Base-by-base conservation (phyloP, 2,888 invertebrate species). In the Dendrolimus pini region DNA sequence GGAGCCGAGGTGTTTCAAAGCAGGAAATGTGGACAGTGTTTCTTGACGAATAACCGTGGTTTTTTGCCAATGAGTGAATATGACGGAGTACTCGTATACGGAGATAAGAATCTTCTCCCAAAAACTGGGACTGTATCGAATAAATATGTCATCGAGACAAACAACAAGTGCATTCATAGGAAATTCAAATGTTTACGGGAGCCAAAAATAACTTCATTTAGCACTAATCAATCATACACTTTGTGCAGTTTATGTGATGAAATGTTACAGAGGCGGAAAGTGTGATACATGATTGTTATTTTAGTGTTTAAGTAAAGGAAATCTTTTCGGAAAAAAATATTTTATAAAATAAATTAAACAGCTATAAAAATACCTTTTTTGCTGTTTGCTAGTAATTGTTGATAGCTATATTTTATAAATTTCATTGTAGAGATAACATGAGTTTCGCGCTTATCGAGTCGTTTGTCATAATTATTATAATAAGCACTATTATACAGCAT, bases 11-110 rank as follows among this genome's bases (percentile, higher is more conserved):
- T 81, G 54, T 80, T 84, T 61, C 59, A 62, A 1, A 60, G 64
- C 2, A 60, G 75, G 3, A 64, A 65, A 9, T 84, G 85, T 63
- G 80, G 77, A 0, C 61, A 55, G 2, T 85, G 85, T 59, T 82
- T 80, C 62, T 62, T 85, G 42, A 84, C 85, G 0, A 83, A 83
- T 60, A 83, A 85, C 62, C 74, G 64, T 56, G 84, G 82, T 0
- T 80, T 85, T 57, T 60, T 83, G 9, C 83, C 84, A 9, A 62
- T 78, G 60, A 68, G 69, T 56, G 79, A 80, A 59, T 85, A 74
- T 62, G 84, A 85, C 54, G 85, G 84, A 0, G 63, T 85, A 0
- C 60, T 85, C 0, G 64, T 77, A 1, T 59, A 68, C 41, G 77
- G 75, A 2, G 69, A 73, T 3, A 60, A 61, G 10, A 67, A 57